Conservation (phyloP, 2,888 invertebrate genomes). For the Clostera curtula region DNA sequence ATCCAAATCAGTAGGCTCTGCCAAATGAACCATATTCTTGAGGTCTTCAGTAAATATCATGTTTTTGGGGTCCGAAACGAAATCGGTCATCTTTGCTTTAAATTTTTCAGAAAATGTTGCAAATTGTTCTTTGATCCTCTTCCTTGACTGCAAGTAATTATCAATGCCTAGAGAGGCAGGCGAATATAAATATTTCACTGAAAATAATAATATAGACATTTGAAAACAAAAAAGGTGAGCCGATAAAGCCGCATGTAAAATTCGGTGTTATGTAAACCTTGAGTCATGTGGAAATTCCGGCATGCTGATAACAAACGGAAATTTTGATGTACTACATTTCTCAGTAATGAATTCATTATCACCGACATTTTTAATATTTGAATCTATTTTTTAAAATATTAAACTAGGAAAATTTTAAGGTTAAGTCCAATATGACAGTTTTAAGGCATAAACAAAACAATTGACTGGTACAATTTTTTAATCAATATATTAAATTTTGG, state of each 20-base stretch:
- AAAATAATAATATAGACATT: slow-evolving; percentile 12
- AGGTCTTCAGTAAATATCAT: slow-evolving; percentile 91
- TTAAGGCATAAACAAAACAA: no score
- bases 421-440: no score
- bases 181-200: slow-evolving; percentile 69
- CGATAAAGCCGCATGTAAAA: no score
- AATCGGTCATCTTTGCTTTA: slow-evolving; percentile 80
- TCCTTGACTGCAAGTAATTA: slow-evolving; percentile 70
- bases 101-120: slow-evolving; percentile 78
- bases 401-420: slow-evolving; percentile 8
- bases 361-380: slow-evolving; percentile 32
- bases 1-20: slow-evolving; percentile 77
- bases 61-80: slow-evolving; percentile 69
- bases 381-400: background rate
- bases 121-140: slow-evolving; percentile 76
- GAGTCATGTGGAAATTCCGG: slow-evolving; percentile 28
- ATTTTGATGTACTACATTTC: slow-evolving; percentile 23
- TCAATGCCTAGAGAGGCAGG: slow-evolving; percentile 77
- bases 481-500: no score
- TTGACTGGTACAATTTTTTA: no score
- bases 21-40: slow-evolving; percentile 85
- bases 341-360: slow-evolving; percentile 32
- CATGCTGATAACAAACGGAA: slow-evolving; percentile 27
- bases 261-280: slow-evolving; percentile 30
- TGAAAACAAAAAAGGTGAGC: no score